Base-by-base conservation (phyloP, 2,797 vertebrate genomes). In the Sebastolobus altivelis region DNA sequence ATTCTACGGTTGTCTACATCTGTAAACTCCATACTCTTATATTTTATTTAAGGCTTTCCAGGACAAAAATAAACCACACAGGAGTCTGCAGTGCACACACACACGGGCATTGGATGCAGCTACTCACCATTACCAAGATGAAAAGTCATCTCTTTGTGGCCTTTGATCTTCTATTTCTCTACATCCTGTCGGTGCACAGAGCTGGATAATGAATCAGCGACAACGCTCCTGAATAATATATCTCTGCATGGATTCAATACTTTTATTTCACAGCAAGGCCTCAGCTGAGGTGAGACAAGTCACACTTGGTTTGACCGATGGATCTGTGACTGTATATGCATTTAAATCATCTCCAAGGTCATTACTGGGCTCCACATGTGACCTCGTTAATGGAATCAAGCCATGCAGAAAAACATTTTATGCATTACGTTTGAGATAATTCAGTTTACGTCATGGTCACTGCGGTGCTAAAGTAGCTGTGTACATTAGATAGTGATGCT, bases 31-130 rank as follows among this genome's bases (percentile, higher is more conserved):
- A 33, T 52, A 27, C 33, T 13, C 59, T 75, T 71, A 87, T 92
- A 38, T 83, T 87, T 90, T 84, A 92, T 93, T 91, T 62, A 90
- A 67, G 31, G 49, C 55, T 81, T 77, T 80, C 8, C 40, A 4
- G 29, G 59, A 62, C 40, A 74, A 87, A 88, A 72, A 82, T 71
- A 80, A 87, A 80, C 63, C 49, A 58, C 8, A 6, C 58, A 73
- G 49, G 69, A 67, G 38, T 37, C 67, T 25, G 33, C 29, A 63
- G 31, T 60, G 31, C 22, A 52, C 29, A 65, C 25, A 52, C 25
- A 65, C 65, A 31, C 31, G 1, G 5, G 63, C 38, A 71, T 3
- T 46, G 46, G 80, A 58, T 7, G 60, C 72, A 81, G 67, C 75
- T 25, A 13, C 52, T 75, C 49, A 71, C 49, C 63, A 68, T 77